These are phyloP conservation scores for Toxotes jaculatrix DNA, from an alignment of 2,113 vertebrate genomes.

Conservation along the genomic window DNA sequence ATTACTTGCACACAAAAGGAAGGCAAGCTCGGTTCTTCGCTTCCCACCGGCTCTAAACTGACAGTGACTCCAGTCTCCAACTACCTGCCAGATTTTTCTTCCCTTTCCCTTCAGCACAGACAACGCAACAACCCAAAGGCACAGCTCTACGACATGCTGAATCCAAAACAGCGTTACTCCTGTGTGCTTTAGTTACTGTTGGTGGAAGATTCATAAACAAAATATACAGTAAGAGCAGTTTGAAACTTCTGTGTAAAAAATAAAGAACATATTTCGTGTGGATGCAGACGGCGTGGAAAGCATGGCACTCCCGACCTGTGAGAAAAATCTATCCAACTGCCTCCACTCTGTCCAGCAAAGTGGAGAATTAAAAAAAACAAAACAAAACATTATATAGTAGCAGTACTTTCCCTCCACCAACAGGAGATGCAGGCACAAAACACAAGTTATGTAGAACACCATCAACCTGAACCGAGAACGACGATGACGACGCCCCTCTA, in stretches of 20 bases:
- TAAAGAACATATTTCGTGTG: not conserved
- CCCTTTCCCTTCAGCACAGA: not conserved
- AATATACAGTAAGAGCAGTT: slow-evolving; percentile 1
- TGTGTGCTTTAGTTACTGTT: slow-evolving; percentile 45
- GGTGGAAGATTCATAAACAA: slow-evolving; percentile 6
- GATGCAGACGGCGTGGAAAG: not conserved
- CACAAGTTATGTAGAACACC: not conserved
- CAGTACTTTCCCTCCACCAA: slow-evolving; percentile 35
- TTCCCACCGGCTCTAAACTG: not conserved
- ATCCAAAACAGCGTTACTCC: not conserved
- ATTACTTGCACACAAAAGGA: not conserved
- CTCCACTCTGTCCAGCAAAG: slow-evolving; percentile 77
- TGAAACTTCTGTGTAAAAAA: slow-evolving; percentile 5
- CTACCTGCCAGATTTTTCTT: not conserved
- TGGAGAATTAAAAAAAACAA: slow-evolving; percentile 24
- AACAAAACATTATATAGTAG: slow-evolving; percentile 4
- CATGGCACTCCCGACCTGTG: slow-evolving; percentile 6
- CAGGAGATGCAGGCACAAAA: slow-evolving; percentile 53
- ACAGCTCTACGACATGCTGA: slow-evolving; percentile 9
- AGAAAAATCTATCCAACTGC: not conserved
- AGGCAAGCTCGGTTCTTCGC: not conserved
- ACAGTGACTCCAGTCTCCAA: not conserved
- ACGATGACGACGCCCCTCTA: not conserved
- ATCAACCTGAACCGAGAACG: slow-evolving; percentile 21
- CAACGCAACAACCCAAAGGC: slow-evolving; percentile 13